These are phyloP conservation scores for Listronotus bonariensis DNA, from an alignment of 1,140 invertebrate species.

Conservation along the genomic window DNA sequence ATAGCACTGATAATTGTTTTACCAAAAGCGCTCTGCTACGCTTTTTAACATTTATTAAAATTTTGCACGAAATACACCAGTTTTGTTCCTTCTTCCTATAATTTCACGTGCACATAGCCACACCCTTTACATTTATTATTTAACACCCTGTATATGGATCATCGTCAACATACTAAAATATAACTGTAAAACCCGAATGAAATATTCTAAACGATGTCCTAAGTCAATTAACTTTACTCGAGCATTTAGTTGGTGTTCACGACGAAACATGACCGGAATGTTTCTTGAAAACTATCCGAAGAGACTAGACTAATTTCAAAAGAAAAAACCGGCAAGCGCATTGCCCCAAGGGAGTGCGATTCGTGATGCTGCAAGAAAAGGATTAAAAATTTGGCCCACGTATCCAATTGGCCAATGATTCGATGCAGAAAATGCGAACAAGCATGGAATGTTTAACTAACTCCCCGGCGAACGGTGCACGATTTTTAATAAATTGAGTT, in stretches of 20 bases:
- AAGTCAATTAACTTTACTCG: conserved; percentile 3
- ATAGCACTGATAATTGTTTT: no score
- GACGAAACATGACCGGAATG: conserved; percentile 7
- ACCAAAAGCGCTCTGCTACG: no score
- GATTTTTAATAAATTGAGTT: conserved; percentile 33
- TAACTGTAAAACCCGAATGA: no score
- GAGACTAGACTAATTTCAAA: conserved; percentile 6
- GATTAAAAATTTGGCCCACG: conserved; percentile 43
- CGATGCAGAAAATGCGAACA: conserved; percentile 43
- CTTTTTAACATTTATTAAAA: no score
- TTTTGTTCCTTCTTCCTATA: no score
- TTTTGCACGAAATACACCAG: no score
- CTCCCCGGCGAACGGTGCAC: conserved; percentile 11
- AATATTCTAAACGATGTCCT: no score
- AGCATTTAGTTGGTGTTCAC: background rate
- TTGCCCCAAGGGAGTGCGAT: conserved; percentile 1
- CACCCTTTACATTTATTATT: no score
- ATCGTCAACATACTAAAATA: no score
- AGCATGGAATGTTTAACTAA: conserved; percentile 40
- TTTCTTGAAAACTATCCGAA: background rate
- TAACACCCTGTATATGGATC: no score
- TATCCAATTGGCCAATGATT: conserved; percentile 42
- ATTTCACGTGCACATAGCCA: no score
- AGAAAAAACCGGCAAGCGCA: background rate
- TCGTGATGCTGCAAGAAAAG: background rate